These are phyloP conservation scores for Megaceryle alcyon DNA, from an alignment of 2,797 vertebrate genomes.

Conservation along the genomic window DNA sequence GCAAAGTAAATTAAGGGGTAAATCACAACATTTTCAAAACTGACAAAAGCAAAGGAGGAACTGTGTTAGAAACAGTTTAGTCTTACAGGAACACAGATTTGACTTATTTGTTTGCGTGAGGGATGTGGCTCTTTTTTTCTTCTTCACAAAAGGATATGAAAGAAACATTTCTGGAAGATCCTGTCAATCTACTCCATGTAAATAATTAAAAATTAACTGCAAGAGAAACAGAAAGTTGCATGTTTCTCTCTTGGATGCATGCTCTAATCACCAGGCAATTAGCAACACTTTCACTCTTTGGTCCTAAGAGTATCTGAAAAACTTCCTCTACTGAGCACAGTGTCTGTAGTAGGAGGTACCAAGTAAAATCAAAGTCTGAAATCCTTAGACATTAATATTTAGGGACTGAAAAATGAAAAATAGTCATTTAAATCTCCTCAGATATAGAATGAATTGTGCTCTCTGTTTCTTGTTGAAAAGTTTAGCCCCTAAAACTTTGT, in stretches of 20 bases:
- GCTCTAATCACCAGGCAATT: background rate
- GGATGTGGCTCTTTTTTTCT: background rate
- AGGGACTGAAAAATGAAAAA: background rate
- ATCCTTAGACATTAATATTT: background rate
- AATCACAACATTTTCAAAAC: background rate
- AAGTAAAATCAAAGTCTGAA: background rate
- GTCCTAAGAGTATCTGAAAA: background rate
- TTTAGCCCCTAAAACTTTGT: background rate
- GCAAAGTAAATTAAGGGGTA: background rate
- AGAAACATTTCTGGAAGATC: background rate
- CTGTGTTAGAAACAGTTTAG: background rate
- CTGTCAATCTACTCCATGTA: background rate
- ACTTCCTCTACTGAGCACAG: background rate
- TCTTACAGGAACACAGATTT: background rate
- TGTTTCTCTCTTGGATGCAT: background rate
- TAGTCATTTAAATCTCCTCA: background rate
- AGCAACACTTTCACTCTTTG: background rate
- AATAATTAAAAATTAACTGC: conserved; percentile 29
- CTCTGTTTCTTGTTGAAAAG: background rate
- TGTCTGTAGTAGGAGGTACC: background rate
- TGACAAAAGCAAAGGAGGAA: background rate
- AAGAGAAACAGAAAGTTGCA: conserved; percentile 8
- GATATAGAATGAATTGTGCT: background rate
- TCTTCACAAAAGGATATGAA: background rate
- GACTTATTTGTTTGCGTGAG: background rate